Evolutionary conservation across 2,797 vertebrate genomes (phyloP), one percentile per base, ranked within the genome.

Genomic region (Acanthurus lineatus): DNA sequence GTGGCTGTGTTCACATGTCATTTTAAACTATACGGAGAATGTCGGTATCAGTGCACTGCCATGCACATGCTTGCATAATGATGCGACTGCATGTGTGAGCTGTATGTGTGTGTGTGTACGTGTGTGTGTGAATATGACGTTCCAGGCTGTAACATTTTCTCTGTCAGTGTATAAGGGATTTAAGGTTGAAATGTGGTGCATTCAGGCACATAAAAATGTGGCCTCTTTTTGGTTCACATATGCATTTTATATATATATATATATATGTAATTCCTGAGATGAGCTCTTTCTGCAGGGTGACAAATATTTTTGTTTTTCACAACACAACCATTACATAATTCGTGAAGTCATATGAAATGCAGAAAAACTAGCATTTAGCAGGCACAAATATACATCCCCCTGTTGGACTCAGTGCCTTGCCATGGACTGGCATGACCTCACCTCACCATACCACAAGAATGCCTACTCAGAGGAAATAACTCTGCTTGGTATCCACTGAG

Each of bases 361-460:
- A 80, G 82, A 88, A 81, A 58, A 88, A 82, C 87, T 73, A 79
- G 51, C 64, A 65, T 69, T 69, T 22, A 63, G 71, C 22, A 8
- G 77, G 85, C 69, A 54, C 56, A 65, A 59, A 76, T 80, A 70
- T 77, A 62, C 67, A 35, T 76, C 71, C 80, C 45, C 73, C 76
- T 49, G 7, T 16, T 32, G 64, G 64, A 61, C 58, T 38, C 60
- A 49, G 48, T 40, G 65, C 56, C 82, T 82, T 62, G 66, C 68
- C 49, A 52, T 81, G 79, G 62, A 89, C 89, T 87, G 81, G 81
- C 69, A 66, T 80, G 85, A 90, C 84, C 84, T 84, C 66, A 90
- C 84, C 84, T 84, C 66, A 5, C 68, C 54, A 63, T 58, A 68
- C 87, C 88, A 81, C 88, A 91, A 89, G 76, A 89, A 91, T 83